phyloP scores from a whole-genome alignment of 2,113 vertebrate genomes.

The Lontra canadensis region DNA sequence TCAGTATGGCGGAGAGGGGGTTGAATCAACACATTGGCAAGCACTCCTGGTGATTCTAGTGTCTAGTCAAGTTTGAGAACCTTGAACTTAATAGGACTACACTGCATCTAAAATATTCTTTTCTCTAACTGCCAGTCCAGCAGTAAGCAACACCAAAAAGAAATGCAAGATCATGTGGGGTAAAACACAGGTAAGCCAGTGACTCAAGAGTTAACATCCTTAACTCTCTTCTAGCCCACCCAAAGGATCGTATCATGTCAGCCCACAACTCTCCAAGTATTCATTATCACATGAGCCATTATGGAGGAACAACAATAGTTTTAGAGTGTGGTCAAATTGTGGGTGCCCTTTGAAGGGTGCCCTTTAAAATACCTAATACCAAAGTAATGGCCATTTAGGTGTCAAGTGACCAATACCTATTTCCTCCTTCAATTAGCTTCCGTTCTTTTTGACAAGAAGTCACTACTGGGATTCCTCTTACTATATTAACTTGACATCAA shows the following conservation, averaged over 20 bases:
- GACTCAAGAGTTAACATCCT: background rate
- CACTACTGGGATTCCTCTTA: background rate
- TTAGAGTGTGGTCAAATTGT: background rate
- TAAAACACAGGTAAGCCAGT: background rate
- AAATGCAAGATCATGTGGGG: background rate
- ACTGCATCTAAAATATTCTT: background rate
- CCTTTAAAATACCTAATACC: background rate
- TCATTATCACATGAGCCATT: background rate
- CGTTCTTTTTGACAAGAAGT: slow-evolving; percentile 2
- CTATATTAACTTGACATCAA: slow-evolving; percentile 34
- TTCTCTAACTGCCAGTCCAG: background rate
- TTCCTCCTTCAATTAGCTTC: slow-evolving; percentile 1
- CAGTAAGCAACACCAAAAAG: background rate
- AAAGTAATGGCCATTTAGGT: background rate
- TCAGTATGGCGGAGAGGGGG: background rate
- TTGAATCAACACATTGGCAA: background rate
- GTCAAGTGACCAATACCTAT: background rate
- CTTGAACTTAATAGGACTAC: background rate
- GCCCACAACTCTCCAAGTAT: background rate
- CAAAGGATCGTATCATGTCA: background rate
- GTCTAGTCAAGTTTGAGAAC: background rate
- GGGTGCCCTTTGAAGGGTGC: background rate
- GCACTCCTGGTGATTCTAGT: background rate
- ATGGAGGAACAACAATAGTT: background rate
- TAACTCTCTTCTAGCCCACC: background rate